phyloP scores from a whole-genome alignment of 2,797 vertebrate species.

The Sebastiscus albofasciatus region DNA sequence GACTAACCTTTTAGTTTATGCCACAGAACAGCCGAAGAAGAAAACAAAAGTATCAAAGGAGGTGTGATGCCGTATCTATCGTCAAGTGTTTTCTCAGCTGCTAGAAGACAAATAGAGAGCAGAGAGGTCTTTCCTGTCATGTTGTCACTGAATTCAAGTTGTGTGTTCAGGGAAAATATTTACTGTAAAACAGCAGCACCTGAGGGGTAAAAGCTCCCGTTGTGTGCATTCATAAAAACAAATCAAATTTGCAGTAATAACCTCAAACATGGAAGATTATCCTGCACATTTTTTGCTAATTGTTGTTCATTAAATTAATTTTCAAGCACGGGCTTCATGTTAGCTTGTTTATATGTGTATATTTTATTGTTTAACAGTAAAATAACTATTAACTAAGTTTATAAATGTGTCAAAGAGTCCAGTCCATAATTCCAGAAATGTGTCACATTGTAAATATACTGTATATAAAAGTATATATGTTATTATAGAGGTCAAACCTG shows the following conservation, averaged over 20 bases:
- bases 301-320: not conserved
- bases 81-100: conserved; percentile 9
- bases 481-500: not conserved
- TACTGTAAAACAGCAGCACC: conserved; percentile 1
- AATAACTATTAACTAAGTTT: no score
- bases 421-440: rapidly evolving
- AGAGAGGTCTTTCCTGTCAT: not conserved
- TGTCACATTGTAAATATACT: not conserved
- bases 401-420: not conserved
- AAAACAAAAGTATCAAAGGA: not conserved
- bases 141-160: not conserved
- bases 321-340: not conserved
- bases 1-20: not conserved
- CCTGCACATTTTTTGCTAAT: not conserved
- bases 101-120: not conserved
- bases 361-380: no score
- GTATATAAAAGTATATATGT: not conserved
- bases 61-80: not conserved
- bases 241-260: not conserved
- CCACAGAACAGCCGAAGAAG: not conserved
- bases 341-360: not conserved
- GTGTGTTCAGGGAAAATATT: not conserved
- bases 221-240: not conserved
- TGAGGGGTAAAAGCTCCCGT: not conserved
- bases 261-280: not conserved